Conservation (phyloP, 2,888 invertebrate species). For the Eudemis profundana region DNA sequence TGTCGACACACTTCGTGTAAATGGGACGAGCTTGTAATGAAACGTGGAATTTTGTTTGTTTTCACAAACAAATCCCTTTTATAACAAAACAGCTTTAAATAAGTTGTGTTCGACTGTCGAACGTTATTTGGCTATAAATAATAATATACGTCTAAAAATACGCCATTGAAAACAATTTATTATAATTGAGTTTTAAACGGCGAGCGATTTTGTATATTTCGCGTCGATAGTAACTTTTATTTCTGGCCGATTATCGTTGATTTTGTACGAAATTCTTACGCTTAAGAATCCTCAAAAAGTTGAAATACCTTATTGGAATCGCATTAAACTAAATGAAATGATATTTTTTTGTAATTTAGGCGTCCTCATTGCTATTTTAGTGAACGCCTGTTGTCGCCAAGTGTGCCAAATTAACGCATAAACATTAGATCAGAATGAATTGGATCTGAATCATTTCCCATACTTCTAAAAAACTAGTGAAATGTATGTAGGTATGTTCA, state of each 20-base stretch:
- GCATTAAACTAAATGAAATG: conserved; percentile 8
- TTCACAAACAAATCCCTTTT: conserved; percentile 14
- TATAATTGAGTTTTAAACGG: conserved; percentile 34
- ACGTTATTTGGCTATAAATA: conserved; percentile 27
- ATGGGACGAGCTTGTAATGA: conserved; percentile 6
- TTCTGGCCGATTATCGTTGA: conserved; percentile 18
- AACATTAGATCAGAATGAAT: not conserved
- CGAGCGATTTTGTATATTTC: conserved; percentile 17
- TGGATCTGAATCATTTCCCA: not conserved
- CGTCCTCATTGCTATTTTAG: not conserved
- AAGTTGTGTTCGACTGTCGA: conserved; percentile 2
- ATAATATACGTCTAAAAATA: conserved; percentile 24
- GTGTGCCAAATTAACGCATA: not conserved
- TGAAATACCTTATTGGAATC: conserved; percentile 20
- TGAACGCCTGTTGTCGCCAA: conserved; percentile 1
- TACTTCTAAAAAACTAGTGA: not conserved
- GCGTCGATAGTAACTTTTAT: conserved; percentile 22
- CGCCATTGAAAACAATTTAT: conserved; percentile 28
- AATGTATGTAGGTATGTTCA: not conserved
- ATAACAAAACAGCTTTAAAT: conserved; percentile 23
- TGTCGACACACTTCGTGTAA: not conserved
- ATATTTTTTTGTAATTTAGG: not conserved
- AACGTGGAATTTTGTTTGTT: conserved; percentile 18
- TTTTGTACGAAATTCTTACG: conserved; percentile 3
- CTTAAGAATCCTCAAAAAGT: conserved; percentile 9